Base-by-base conservation (phyloP, 2,888 invertebrate species). In the Xestoiulus laeticollis region DNA sequence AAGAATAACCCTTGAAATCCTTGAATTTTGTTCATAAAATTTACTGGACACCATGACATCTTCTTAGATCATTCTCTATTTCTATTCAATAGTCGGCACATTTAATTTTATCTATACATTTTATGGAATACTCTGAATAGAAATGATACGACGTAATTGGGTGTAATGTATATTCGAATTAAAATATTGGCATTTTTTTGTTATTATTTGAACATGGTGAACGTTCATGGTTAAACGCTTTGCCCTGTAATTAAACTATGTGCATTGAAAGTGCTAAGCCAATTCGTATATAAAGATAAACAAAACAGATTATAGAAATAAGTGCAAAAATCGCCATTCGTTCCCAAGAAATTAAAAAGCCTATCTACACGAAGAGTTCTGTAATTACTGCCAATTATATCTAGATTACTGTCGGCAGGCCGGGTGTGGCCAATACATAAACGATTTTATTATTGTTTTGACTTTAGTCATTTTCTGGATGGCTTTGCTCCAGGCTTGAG, bases 321-420 rank as follows among this genome's bases (percentile, higher is more conserved):
- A 68, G 68, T 26, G 68, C 26, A 68, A 12, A 68, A 68, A 68
- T 68, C 68, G 8, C 68, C 68, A n/a, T 68, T 68, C 5, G 22
- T 26, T 68, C 68, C 26, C 68, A 26, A 68, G 26, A 68, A 68
- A 68, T 68, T 68, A 68, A 68, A 68, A 48, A 26, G 26, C 26
- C 68, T 5, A 12, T 8, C 26, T 68, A 68, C 68, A 68, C 12
- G 2, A 6, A 59, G 68, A 68, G 10, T 26, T 68, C 68, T 68
- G 68, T 68, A 68, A 68, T 68, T 68, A 68, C 68, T 68, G 68
- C 68, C 68, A 68, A 68, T 68, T 68, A 68, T 68, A 68, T 68
- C 68, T 22, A 68, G 68, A 68, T 26, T 12, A 26, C 68, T 68
- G 68, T n/a, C 68, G 68, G 68, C 68, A 68, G 26, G 68, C 26